A percentile compares a stretch with the other conserved stretches of the same genome.
phyloP scores from a whole-genome alignment of 1,140 invertebrate genomes.

The Thrips palmi region DNA sequence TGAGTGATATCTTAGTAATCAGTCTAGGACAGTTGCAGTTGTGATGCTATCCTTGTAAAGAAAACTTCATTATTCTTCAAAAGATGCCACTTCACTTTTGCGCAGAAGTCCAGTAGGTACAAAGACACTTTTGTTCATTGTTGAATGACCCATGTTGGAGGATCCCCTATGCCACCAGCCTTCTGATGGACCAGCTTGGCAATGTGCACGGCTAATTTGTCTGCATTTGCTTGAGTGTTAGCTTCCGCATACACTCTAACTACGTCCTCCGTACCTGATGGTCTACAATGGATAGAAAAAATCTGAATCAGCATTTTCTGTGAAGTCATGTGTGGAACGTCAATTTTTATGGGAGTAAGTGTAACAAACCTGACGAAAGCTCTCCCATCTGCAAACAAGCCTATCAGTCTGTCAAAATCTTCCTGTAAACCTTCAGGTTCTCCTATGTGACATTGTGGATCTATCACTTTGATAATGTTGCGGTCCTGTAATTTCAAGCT shows the following conservation, averaged over 20 bases:
- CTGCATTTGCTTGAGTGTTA: constrained; percentile 46
- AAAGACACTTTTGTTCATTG: no score
- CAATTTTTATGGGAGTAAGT: no score
- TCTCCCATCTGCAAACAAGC: constrained; percentile 48
- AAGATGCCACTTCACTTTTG: no score
- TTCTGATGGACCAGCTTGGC: constrained; percentile 50
- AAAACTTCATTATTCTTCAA: no score
- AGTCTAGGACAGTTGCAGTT: no score
- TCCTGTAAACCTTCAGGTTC: constrained; percentile 66
- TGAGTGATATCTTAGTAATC: no score
- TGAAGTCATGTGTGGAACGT: no score
- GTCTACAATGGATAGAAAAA: constrained; percentile 31
- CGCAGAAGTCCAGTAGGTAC: no score
- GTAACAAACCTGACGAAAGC: constrained; percentile 63
- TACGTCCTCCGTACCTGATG: constrained; percentile 95
- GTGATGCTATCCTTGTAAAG: no score
- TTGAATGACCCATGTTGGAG: no score
- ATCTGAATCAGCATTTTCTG: not conserved
- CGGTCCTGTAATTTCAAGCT: constrained; percentile 39
- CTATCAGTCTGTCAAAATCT: constrained; percentile 54
- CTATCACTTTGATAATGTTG: constrained; percentile 59
- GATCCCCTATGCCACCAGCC: constrained; percentile 51
- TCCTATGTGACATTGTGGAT: constrained; percentile 66
- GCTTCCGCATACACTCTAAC: constrained; percentile 94
- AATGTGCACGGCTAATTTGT: constrained; percentile 58